Evolutionary conservation across 2,797 vertebrate genomes (phyloP), one percentile per base, ranked within the genome.

Genomic region (Naso thynnoides): DNA sequence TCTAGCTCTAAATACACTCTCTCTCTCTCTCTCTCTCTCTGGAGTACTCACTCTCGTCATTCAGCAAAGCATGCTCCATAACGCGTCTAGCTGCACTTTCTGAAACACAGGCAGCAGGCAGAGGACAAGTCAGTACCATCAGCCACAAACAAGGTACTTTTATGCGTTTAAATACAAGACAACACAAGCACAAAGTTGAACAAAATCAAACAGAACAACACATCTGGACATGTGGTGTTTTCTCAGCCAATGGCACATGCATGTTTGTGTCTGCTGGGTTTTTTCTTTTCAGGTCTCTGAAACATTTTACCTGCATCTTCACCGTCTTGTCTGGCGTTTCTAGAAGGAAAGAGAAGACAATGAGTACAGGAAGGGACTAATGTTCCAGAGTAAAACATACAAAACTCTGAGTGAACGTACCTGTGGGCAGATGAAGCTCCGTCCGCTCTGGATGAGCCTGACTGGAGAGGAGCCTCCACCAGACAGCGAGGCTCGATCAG

Each of bases 51-150:
- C 98, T 94, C 93, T 98, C 96, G 0, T 99, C 98, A 90, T 95
- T 99, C 91, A 99, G 97, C 93, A 99, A 95, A 74, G 98, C 97
- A 76, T 96, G 96, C 90, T 99, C 97, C 98, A 99, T 99, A 84
- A 97, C 93, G 57, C 92, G 94, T 50, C 91, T 94, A 87, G 93
- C 94, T 89, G 94, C 93, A 78, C 92, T 95, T 67, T 94, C 96
- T 98, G 93, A 82, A 96, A 96, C 82, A 89, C 63, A 94, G 79
- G 84, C 78, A 83, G 88, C 84, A 79, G 72, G 80, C 84, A 72
- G 55, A 68, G 41, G 64, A 82, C 85, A 83, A 58, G 73, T 87
- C 83, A 90, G 72, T 56, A 67, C 62, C 67, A 70, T 86, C 81
- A 86, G 80, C 69, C 78, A 83, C 68, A 82, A 29, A 82, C 57